phyloP scores from a whole-genome alignment of 2,113 vertebrate genomes.

The Lipotes vexillifer region DNA sequence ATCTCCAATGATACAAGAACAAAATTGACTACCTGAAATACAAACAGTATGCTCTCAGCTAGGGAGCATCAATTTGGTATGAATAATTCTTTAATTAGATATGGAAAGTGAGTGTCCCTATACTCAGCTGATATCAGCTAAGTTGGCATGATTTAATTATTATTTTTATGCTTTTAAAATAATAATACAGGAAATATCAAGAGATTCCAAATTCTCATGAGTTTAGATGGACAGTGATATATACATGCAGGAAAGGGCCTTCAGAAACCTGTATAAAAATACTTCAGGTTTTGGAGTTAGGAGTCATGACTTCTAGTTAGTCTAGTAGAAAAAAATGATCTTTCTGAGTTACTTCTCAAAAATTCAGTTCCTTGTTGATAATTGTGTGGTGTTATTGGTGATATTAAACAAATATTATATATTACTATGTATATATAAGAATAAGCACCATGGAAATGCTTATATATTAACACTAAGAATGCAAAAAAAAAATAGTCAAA shows the following conservation, averaged over 20 bases:
- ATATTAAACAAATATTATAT: background rate
- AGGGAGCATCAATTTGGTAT: rapidly evolving
- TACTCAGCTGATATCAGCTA: background rate
- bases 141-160: background rate
- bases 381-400: background rate
- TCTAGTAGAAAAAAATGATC: background rate
- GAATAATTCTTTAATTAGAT: background rate
- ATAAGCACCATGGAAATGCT: no score
- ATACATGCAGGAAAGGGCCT: background rate
- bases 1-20: background rate
- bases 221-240: background rate
- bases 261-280: background rate
- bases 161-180: background rate
- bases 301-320: background rate
- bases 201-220: background rate
- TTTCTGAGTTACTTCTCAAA: background rate
- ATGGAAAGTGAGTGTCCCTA: rapidly evolving
- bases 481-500: background rate
- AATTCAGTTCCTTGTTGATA: background rate
- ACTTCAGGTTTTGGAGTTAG: background rate
- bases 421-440: no score
- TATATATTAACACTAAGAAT: background rate
- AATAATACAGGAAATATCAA: background rate
- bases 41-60: rapidly evolving
- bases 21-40: background rate